A percentile compares a stretch with the other conserved stretches of the same genome.
Evolutionary conservation across 1,140 invertebrate genomes (phyloP).

Genomic region (Zaprionus davidi): DNA sequence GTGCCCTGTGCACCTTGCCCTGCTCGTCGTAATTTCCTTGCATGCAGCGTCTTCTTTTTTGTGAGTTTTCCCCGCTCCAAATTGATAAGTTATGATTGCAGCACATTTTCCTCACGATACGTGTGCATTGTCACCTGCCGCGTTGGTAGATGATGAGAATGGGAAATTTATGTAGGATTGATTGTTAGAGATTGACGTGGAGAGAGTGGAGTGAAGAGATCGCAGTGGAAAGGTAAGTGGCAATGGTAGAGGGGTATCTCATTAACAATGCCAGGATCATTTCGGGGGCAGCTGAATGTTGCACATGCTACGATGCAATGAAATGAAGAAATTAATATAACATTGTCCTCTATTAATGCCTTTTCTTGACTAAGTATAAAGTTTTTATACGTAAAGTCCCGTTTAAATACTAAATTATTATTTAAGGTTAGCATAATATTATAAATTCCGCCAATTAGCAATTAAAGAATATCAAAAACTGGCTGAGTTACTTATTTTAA

Average conservation of each 20-base stretch:
- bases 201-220: slow-evolving; percentile 7
- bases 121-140: slow-evolving; percentile 65
- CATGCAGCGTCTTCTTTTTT: slow-evolving; percentile 3
- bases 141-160: slow-evolving; percentile 2
- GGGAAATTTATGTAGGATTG: slow-evolving; percentile 44
- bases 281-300: slow-evolving; percentile 47
- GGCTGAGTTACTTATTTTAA: too few species aligned
- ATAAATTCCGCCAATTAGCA: too few species aligned
- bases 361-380: too few species aligned
- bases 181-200: slow-evolving; percentile 51
- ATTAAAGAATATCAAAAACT: too few species aligned
- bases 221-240: not conserved
- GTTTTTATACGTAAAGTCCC: too few species aligned
- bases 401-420: too few species aligned
- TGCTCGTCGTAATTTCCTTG: slow-evolving; percentile 25
- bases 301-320: slow-evolving; percentile 44
- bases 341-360: too few species aligned
- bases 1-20: not conserved
- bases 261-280: not conserved
- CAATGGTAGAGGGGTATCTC: not conserved
- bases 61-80: slow-evolving; percentile 34
- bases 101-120: slow-evolving; percentile 41
- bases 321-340: not conserved
- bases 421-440: too few species aligned
- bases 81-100: slow-evolving; percentile 74